Conservation (phyloP, 2,888 invertebrate genomes). For the Parnassius apollo region DNA sequence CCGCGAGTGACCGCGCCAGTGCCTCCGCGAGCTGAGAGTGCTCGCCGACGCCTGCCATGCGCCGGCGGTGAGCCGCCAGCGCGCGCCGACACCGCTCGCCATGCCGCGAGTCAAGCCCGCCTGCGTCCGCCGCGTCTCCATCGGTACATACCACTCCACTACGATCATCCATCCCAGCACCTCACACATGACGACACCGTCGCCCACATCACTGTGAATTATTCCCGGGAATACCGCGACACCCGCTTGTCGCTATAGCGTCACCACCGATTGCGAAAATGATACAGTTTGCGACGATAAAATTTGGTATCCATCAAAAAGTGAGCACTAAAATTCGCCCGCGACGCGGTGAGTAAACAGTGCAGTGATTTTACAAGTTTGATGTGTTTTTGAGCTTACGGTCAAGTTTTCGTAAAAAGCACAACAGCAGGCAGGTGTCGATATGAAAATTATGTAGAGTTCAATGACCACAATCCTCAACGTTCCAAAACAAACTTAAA, state of each 20-base stretch:
- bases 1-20: constrained; percentile 45
- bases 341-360: constrained; percentile 77
- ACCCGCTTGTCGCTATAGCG: constrained; percentile 24
- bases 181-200: constrained; percentile 48
- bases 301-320: constrained; percentile 83
- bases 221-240: constrained; percentile 34
- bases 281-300: constrained; percentile 84
- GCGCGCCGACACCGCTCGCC: constrained; percentile 50
- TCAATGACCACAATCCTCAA: constrained; percentile 31
- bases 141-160: constrained; percentile 63
- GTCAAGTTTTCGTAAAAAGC: constrained; percentile 14
- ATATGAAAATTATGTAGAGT: constrained; percentile 7
- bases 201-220: constrained; percentile 35
- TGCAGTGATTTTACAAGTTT: constrained; percentile 59
- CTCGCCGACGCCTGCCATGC: constrained; percentile 60
- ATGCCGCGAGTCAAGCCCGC: constrained; percentile 80
- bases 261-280: constrained; percentile 61
- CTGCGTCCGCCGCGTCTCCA: constrained; percentile 80
- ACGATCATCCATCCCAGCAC: constrained; percentile 47
- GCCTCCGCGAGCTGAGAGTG: constrained; percentile 55
- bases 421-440: constrained; percentile 24
- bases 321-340: constrained; percentile 74
- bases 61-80: constrained; percentile 67
- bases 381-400: constrained; percentile 18
- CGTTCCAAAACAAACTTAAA: constrained; percentile 25